Conservation (phyloP, 2,113 vertebrate species). For the Electrona antarctica region DNA sequence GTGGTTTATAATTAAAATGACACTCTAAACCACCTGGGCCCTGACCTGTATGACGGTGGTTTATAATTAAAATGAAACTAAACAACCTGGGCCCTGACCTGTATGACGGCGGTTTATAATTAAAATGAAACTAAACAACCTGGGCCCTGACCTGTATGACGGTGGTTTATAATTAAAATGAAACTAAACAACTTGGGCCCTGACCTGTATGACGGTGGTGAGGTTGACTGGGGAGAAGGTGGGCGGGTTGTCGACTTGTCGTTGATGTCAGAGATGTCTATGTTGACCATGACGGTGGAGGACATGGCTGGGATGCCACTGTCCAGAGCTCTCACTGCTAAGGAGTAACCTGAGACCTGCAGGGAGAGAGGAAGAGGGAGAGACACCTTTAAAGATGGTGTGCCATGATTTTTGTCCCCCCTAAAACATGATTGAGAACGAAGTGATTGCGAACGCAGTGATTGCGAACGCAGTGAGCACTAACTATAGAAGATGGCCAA, state of each 20-base stretch:
- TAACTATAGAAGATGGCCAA: too few relatives aligned
- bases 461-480: too few relatives aligned
- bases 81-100: slow-evolving; percentile 74
- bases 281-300: slow-evolving; percentile 88
- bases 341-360: slow-evolving; percentile 91
- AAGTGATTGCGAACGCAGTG: too few relatives aligned
- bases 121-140: too few relatives aligned
- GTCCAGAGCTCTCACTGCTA: slow-evolving; percentile 88
- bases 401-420: too few relatives aligned
- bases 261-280: slow-evolving; percentile 95
- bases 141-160: slow-evolving; percentile 88
- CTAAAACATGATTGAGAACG: too few relatives aligned
- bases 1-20: too few relatives aligned
- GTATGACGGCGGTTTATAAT: slow-evolving; percentile 88
- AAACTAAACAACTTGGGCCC: too few relatives aligned
- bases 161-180: slow-evolving; percentile 52
- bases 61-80: too few relatives aligned
- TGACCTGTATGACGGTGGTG: slow-evolving; percentile 93
- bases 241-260: slow-evolving; percentile 95
- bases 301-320: slow-evolving; percentile 88
- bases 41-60: slow-evolving; percentile 92
- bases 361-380: not conserved
- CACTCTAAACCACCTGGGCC: too few relatives aligned
- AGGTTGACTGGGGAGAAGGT: slow-evolving; percentile 91
- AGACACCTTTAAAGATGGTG: too few relatives aligned